These are phyloP conservation scores for Druon quercuslanigerum DNA, from an alignment of 1,140 invertebrate genomes.

Conservation along the genomic window DNA sequence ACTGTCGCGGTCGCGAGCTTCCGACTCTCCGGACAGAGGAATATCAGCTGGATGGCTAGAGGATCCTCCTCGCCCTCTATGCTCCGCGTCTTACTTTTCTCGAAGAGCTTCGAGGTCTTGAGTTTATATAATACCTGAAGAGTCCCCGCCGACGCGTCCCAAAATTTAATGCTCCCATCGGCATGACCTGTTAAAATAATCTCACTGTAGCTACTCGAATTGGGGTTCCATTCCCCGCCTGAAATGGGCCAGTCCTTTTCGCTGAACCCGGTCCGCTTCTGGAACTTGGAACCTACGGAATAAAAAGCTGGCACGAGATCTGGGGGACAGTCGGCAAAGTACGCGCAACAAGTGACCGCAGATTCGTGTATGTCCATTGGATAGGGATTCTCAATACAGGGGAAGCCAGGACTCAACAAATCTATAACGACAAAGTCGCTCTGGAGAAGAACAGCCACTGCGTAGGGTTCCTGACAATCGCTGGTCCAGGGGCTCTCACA, in stretches of 20 bases:
- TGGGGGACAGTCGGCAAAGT: constrained; percentile 97
- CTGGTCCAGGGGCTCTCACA: constrained; percentile 95
- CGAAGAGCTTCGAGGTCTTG: constrained; percentile 97
- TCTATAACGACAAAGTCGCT: constrained; percentile 99
- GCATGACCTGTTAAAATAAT: constrained; percentile 97
- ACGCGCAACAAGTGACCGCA: constrained; percentile 95
- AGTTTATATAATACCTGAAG: constrained; percentile 98
- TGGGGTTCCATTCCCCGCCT: constrained; percentile 95
- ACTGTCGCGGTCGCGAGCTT: constrained; percentile 92
- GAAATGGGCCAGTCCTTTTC: constrained; percentile 96
- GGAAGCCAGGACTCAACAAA: constrained; percentile 94
- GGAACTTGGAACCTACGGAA: constrained; percentile 86
- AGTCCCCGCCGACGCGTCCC: constrained; percentile 96
- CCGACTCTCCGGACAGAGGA: constrained; percentile 94
- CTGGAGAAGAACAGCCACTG: constrained; percentile 96
- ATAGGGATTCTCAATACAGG: constrained; percentile 99
- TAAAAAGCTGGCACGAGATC: constrained; percentile 97
- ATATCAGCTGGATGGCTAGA: constrained; percentile 94
- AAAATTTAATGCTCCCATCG: constrained; percentile 97
- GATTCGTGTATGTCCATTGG: constrained; percentile 99
- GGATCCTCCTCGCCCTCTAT: constrained; percentile 88
- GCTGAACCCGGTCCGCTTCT: constrained; percentile 91
- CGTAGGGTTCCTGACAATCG: constrained; percentile 97
- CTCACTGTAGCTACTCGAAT: constrained; percentile 96
- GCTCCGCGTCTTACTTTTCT: constrained; percentile 80